A percentile compares a stretch with the other conserved stretches of the same genome.
Conservation (phyloP, 2,113 vertebrate species). For the Hymenochirus boettgeri region DNA sequence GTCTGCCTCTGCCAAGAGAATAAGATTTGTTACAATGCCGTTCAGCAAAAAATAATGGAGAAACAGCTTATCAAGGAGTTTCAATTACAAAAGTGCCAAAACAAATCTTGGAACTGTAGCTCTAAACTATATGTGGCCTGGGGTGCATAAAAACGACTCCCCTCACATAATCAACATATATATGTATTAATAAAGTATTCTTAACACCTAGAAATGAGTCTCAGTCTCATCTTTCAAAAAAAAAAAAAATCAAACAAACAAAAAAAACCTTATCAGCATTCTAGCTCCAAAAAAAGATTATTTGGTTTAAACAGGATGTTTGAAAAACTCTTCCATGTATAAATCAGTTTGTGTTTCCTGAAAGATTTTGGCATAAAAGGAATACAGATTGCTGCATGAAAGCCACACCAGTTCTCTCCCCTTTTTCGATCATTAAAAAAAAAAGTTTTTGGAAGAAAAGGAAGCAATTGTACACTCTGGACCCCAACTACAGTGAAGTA, state of each 20-base stretch:
- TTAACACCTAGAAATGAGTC: background rate
- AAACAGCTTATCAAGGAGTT: conserved; percentile 7
- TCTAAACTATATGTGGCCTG: conserved; percentile 12
- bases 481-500: too few relatives aligned
- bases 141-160: conserved; percentile 19
- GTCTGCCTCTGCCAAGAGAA: conserved; percentile 18
- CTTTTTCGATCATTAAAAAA: too few relatives aligned
- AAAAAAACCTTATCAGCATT: conserved; percentile 10
- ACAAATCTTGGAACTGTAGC: conserved; percentile 21
- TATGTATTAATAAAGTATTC: conserved; percentile 13
- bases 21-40: conserved; percentile 23
- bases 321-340: background rate
- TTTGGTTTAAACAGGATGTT: conserved; percentile 5
- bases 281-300: background rate
- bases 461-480: too few relatives aligned
- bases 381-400: too few relatives aligned
- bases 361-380: too few relatives aligned
- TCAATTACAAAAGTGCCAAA: conserved; percentile 26
- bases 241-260: too few relatives aligned
- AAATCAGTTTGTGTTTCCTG: too few relatives aligned
- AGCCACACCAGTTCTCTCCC: too few relatives aligned
- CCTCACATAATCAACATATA: background rate
- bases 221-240: conserved; percentile 20
- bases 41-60: conserved; percentile 7
- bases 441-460: too few relatives aligned